Evolutionary conservation across 2,113 vertebrate species (phyloP), one percentile per base, ranked within the genome.

Genomic region (Microtus montanus): DNA sequence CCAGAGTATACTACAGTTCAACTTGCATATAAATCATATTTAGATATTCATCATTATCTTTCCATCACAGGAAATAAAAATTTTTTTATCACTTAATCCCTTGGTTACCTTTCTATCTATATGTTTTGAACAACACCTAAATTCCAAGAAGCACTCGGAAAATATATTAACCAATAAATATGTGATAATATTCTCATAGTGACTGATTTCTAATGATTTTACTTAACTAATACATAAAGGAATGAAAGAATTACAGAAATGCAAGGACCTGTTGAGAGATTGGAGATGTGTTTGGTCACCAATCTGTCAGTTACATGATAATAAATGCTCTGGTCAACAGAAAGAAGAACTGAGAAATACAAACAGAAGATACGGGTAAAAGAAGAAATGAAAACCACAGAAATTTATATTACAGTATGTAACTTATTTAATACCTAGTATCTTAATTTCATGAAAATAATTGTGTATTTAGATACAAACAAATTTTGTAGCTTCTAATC

Each of bases 331-430:
- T 63, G 28, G 22, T 5, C 3, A 78, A 6, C 80, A 66, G 28
- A 89, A 73, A 20, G 15, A 1, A 71, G 5, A 22, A 0, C 7
- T 70, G 9, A 3, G 1, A 3, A 35, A 22, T 41, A 5, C 4
- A 15, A 88, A 38, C 2, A 91, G 2, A 35, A 5, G 0, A 93
- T 22, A 54, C 70, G 52, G 9, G 33, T 8, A 19, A 90, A 4
- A n/a, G 28, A 47, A 26, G 1, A 47, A 38, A 49, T 63, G 1
- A 78, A 68, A 38, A 41, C n/a, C 3, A 90, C 58, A 70, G 58
- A 35, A 33, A 38, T 54, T 20, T 84, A 15, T 13, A 58, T 17
- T 44, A 1, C n/a, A 82, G 85, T 87, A 41, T 70, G 1, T 13
- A 80, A 26, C 4, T 30, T 10, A 86, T 49, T 77, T 6, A 38